Evolutionary conservation across 2,113 vertebrate species (phyloP), one percentile per base, ranked within the genome.

Genomic region (Chauna torquata): DNA sequence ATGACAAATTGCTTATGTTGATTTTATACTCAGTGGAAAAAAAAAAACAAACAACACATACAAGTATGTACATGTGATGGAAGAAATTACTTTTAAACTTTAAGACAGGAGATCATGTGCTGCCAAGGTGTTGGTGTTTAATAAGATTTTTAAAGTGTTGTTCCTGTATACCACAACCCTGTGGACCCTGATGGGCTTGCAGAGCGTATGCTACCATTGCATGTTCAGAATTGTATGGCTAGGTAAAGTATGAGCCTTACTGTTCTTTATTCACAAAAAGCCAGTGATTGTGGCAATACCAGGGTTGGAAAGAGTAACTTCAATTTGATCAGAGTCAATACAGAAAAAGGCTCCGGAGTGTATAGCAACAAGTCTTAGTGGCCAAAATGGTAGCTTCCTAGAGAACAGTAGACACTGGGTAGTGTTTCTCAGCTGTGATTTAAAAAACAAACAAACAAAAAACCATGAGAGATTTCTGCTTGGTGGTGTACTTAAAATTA

Each of bases 21-120:
- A 20, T 65, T 38, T n/a, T 55, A 27, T 64, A 34, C 19, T 70
- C 8, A 27, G 14, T 24, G 58, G 57, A 24, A 8, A 25, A 14
- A 12, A 6, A 19, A n/a, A 14, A 12, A 6, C 16, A n/a, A 59
- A 7, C 1, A 18, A 8, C 18, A 2, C 1, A 0, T 13, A 36
- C 7, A 2, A 49, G 1, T 34, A 5, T 25, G 8, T 62, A 49
- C 34, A 17, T 75, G 17, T 0, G 0, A 44, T 42, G 11, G 12
- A 64, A 75, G 52, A 64, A 86, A 62, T 23, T 4, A 3, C 2
- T 40, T 69, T 77, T 71, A 50, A 32, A 25, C 52, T 74, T 93
- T 2, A 68, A 10, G 81, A 5, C 45, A 14, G 13, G 27, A 34
- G 27, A 32, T 34, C 2, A 3, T 4, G 8, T 44, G 7, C 61